phyloP scores from a whole-genome alignment of 30 jellyfish, hydroid and myxozoan genomes.

The Catostylus mosaicus region DNA sequence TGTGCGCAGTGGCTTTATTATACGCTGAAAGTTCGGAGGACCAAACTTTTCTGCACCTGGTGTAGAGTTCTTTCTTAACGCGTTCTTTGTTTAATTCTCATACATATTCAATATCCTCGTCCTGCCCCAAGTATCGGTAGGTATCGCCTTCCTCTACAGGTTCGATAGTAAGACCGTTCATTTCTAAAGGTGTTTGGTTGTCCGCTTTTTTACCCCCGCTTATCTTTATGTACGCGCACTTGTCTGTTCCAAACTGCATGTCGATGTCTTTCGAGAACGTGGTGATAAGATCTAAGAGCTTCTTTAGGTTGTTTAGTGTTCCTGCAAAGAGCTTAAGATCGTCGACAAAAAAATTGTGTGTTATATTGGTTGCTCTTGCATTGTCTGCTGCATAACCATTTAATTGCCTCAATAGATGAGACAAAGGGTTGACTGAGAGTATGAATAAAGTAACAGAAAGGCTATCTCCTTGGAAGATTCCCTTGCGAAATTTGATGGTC shows the following conservation, averaged over 20 bases:
- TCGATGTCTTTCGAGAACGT: conserved; percentile 35
- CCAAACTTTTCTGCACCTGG: conserved; percentile 35
- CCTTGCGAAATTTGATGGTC: background rate
- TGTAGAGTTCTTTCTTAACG: conserved; percentile 24
- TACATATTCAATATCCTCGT: conserved; percentile 37
- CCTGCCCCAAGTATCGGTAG: conserved; percentile 42
- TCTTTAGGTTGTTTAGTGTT: conserved; percentile 17
- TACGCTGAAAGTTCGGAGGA: conserved; percentile 46
- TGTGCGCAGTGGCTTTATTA: conserved; percentile 54
- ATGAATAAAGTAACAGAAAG: background rate
- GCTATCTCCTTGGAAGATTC: background rate
- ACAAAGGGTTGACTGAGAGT: background rate
- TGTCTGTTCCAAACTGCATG: conserved; percentile 45
- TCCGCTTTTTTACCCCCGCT: conserved; percentile 21
- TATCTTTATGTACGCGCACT: conserved; percentile 27
- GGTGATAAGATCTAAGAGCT: conserved; percentile 26
- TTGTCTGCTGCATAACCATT: background rate
- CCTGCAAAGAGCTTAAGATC: conserved; percentile 38
- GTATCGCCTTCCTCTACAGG: conserved; percentile 57
- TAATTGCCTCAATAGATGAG: background rate
- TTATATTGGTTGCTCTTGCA: background rate
- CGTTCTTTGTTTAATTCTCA: conserved; percentile 53
- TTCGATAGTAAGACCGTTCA: conserved; percentile 7
- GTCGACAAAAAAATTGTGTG: conserved; percentile 15
- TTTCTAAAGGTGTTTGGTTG: conserved; percentile 8